These are phyloP conservation scores for Drosophila merina DNA, from an alignment of 2,888 invertebrate genomes.

Conservation along the genomic window DNA sequence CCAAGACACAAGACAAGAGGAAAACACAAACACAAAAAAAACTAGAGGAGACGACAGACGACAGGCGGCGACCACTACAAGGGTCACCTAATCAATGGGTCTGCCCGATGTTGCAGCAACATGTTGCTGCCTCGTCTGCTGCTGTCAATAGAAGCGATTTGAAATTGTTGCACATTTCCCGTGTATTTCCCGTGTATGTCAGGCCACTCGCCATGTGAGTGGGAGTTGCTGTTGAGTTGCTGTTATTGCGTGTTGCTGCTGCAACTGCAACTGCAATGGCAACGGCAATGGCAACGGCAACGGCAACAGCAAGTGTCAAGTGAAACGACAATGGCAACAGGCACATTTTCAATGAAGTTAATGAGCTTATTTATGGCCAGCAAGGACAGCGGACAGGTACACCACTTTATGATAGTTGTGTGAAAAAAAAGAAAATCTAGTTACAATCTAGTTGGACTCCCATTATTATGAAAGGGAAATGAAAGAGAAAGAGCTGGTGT, in stretches of 20 bases:
- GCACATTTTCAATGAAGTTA: constrained; percentile 58
- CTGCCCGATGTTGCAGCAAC: constrained; percentile 56
- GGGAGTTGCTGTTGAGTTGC: constrained; percentile 41
- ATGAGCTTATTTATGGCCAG: constrained; percentile 67
- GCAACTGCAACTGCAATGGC: constrained; percentile 58
- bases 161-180: constrained; percentile 68
- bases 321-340: constrained; percentile 59
- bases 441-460: background rate
- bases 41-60: constrained; percentile 52
- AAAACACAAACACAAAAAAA: constrained; percentile 1
- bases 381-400: constrained; percentile 38
- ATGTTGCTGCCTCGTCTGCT: constrained; percentile 45
- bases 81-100: constrained; percentile 76
- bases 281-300: constrained; percentile 60
- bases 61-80: constrained; percentile 63
- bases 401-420: constrained; percentile 18
- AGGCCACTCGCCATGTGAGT: constrained; percentile 28
- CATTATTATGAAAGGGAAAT: background rate
- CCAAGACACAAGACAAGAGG: constrained; percentile 29
- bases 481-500: constrained; percentile 17
- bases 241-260: constrained; percentile 40
- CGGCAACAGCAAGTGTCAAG: constrained; percentile 69
- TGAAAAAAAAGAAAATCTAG: background rate
- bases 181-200: constrained; percentile 37
- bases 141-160: constrained; percentile 66